Evolutionary conservation across 1,140 invertebrate species (phyloP), one percentile per base, ranked within the genome.

Genomic region (Orussus abietinus): DNA sequence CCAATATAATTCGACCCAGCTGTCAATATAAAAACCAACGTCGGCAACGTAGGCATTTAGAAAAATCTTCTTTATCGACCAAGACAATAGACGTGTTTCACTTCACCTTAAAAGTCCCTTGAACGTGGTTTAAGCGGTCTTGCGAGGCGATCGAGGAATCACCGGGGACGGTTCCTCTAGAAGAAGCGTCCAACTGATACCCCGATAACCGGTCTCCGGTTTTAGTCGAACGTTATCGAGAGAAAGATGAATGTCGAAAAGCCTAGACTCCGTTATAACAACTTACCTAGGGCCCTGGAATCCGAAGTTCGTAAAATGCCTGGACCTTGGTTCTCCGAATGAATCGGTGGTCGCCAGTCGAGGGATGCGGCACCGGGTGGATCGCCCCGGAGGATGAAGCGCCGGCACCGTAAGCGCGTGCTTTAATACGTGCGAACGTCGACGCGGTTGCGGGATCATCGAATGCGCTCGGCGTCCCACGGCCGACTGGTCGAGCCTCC

Each of bases 401-500:
- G n/a, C n/a, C n/a, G n/a, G n/a, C n/a, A n/a, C n/a, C n/a, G n/a
- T n/a, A n/a, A n/a, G n/a, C n/a, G n/a, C n/a, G n/a, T n/a, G n/a
- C n/a, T n/a, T n/a, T n/a, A n/a, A n/a, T n/a, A 35, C 30, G 38
- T 46, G 42, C 55, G 52, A 53, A 46, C 45, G 47, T 51, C 14
- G 51, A 53, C 45, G 56, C 55, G 47, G 45, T 38, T 45, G 50
- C 38, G 26, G 49, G 44, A 46, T 44, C 48, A 44, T 45, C 38
- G 55, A 53, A 47, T 57, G 49, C 49, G 37, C 48, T 50, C 51
- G 42, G 44, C 44, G 45, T 47, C 29, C 31, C 32, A 46, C 36
- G 48, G 38, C 42, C 42, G 47, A 36, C 32, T 50, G 53, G 54
- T 55, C 60, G 56, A 57, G 58, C 54, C 58, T 62, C 50, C 58